phyloP scores from a whole-genome alignment of 2,888 invertebrate genomes.

The Lithophane semibrunnea region DNA sequence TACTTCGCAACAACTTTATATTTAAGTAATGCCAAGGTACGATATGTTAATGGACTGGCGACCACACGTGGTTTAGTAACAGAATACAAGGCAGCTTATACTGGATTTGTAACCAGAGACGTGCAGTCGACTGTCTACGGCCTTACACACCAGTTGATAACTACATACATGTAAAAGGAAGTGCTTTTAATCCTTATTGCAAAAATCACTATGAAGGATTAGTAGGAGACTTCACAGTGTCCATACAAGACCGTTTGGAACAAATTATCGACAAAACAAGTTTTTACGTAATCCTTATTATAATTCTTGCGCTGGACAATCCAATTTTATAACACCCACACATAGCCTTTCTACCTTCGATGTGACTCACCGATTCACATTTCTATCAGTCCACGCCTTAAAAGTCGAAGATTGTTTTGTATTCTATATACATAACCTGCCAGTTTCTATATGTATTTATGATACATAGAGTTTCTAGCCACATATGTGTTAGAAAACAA shows the following conservation, averaged over 20 bases:
- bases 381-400: constrained; percentile 61
- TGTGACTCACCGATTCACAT: constrained; percentile 62
- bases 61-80: background rate
- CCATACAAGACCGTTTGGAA: background rate
- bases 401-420: constrained; percentile 55
- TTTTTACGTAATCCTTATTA: constrained; percentile 25
- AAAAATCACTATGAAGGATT: background rate
- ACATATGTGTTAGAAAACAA: constrained; percentile 36
- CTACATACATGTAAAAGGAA: background rate
- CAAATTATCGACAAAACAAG: constrained; percentile 16
- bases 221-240: background rate
- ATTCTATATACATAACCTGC: constrained; percentile 34
- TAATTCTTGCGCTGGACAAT: constrained; percentile 41
- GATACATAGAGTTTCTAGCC: constrained; percentile 27
- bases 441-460: constrained; percentile 16
- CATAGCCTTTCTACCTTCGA: constrained; percentile 54
- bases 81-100: background rate
- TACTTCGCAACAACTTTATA: background rate
- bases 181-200: no score
- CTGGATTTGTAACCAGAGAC: background rate
- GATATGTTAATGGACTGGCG: background rate
- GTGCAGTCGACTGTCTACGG: background rate
- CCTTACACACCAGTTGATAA: background rate
- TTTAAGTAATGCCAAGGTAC: background rate
- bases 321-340: constrained; percentile 57